These are phyloP conservation scores for Hermaeophaga mercurialis DNA, from an alignment of 2,888 invertebrate species.

Conservation along the genomic window DNA sequence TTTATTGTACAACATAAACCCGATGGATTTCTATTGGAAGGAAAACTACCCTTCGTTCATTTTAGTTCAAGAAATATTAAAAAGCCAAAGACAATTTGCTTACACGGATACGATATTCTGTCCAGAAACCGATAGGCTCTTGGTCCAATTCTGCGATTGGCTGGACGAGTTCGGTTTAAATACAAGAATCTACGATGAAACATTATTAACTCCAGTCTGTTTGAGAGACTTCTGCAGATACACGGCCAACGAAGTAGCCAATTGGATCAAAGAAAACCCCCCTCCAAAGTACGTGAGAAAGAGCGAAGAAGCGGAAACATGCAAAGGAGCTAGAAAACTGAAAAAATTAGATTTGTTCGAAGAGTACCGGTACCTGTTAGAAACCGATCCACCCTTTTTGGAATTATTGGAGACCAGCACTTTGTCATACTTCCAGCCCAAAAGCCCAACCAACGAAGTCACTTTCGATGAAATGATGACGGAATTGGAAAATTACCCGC, in stretches of 20 bases:
- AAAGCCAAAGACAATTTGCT: slow-evolving; percentile 36
- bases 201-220: slow-evolving; percentile 43
- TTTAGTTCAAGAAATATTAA: slow-evolving; percentile 41
- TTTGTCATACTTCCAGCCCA: background rate
- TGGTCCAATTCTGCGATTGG: slow-evolving; percentile 42
- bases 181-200: slow-evolving; percentile 38
- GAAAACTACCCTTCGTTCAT: slow-evolving; percentile 41
- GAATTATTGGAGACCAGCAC: background rate
- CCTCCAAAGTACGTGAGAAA: slow-evolving; percentile 29
- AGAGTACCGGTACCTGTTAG: slow-evolving; percentile 37
- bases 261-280: slow-evolving; percentile 17
- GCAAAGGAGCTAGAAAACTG: slow-evolving; percentile 38
- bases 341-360: slow-evolving; percentile 34
- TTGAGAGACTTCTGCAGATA: slow-evolving; percentile 48
- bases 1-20: slow-evolving; percentile 9
- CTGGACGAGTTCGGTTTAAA: slow-evolving; percentile 44
- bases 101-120: slow-evolving; percentile 40
- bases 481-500: slow-evolving; percentile 39
- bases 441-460: background rate
- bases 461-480: slow-evolving; percentile 37
- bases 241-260: slow-evolving; percentile 9
- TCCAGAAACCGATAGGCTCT: slow-evolving; percentile 40
- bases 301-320: slow-evolving; percentile 32
- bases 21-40: slow-evolving; percentile 40
- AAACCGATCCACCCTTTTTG: background rate